phyloP scores from a whole-genome alignment of 37 sponge, comb jelly and placozoan species.

The Beroe forskalii region DNA sequence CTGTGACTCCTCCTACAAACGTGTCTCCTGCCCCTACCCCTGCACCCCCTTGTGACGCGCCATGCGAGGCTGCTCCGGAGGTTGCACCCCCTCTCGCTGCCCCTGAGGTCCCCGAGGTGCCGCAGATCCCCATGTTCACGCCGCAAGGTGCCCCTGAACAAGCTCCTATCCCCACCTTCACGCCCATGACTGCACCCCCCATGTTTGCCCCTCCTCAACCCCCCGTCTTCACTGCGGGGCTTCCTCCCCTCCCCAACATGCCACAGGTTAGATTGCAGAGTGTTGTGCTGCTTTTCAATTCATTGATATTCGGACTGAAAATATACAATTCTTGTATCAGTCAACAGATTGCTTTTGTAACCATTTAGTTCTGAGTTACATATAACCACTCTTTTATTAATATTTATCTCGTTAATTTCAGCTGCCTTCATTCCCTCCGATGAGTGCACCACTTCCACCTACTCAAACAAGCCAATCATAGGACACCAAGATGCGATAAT shows the following conservation, averaged over 20 bases:
- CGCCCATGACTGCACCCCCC: conserved; percentile 19
- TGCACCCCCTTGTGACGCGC: neutral
- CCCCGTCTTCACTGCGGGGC: neutral
- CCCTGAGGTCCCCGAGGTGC: neutral
- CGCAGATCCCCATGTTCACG: neutral
- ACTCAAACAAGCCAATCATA: neutral
- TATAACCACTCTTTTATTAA: no score
- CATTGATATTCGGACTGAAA: no score
- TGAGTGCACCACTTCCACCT: neutral
- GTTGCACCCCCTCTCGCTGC: neutral
- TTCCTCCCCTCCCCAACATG: conserved; percentile 46
- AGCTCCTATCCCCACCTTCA: conserved; percentile 1
- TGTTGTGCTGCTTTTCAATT: no score
- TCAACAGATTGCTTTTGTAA: no score
- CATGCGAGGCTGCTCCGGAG: neutral
- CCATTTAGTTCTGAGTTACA: no score
- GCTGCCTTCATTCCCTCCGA: conserved; percentile 37
- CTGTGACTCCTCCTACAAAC: neutral
- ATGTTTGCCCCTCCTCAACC: conserved; percentile 61
- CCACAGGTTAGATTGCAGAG: neutral
- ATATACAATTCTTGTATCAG: no score
- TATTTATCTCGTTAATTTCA: neutral
- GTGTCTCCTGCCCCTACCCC: neutral
- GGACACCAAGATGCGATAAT: no score
- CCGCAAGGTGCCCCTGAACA: neutral